Base-by-base conservation (phyloP, 2,888 invertebrate genomes). In the Euzophera pinguis region DNA sequence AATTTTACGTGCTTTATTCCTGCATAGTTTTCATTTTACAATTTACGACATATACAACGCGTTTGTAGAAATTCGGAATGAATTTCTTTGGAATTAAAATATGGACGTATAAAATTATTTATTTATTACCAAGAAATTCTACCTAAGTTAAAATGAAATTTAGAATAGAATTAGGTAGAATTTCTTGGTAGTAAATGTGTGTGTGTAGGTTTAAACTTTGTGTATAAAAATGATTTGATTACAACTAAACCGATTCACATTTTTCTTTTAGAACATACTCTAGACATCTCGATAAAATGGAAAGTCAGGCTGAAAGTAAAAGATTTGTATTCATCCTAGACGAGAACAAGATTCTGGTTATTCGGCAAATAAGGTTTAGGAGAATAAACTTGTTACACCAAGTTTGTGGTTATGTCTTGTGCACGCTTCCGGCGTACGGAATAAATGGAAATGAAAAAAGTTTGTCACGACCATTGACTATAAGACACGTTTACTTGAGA, bases 361-460 rank as follows among this genome's bases (percentile, higher is more conserved):
- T 50, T 50, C 41, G 9, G n/a, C 51, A 43, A 43, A 51, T 51
- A 45, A 50, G 43, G 29, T 50, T 29, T 32, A 38, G 49, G 39
- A 32, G 29, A 39, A 50, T 50, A 50, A 50, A 39, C 49, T 51
- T 22, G 51, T 51, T 51, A 43, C 13, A 27, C 35, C 13, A 43
- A 51, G 43, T 51, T 51, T 42, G 43, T 35, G 43, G 51, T 45
- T 51, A 39, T 49, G 42, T 37, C 43, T 43, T 41, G 42, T 12
- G 42, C 39, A 37, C 51, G 51, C 35, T 43, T 43, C 43, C 22
- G 32, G 50, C 7, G 38, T 38, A 39, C 16, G 16, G 49, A 39
- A 43, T 50, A 51, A 51, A 51, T 51, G 50, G 42, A 50, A 50
- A 41, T 52, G 43, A 52, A 54, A 54, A 57, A 57, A 52, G 43